phyloP scores from a whole-genome alignment of 2,888 invertebrate genomes.

The Drosophila vallismaia region DNA sequence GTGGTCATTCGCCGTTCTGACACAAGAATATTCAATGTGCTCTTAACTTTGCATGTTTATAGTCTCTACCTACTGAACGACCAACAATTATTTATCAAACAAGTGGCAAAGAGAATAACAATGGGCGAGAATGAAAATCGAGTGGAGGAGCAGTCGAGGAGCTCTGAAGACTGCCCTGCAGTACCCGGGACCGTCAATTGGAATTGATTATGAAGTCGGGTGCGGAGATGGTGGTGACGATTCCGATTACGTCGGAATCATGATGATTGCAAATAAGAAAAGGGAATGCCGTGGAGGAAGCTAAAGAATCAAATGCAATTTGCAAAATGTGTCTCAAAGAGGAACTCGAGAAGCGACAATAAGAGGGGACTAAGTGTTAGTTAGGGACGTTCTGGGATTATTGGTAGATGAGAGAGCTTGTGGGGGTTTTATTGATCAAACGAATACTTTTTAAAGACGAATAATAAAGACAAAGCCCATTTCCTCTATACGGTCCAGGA shows the following conservation, averaged over 20 bases:
- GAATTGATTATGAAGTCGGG: constrained; percentile 52
- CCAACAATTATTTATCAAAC: constrained; percentile 70
- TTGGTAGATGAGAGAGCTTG: constrained; percentile 1
- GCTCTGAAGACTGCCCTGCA: neutral
- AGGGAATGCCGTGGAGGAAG: constrained; percentile 13
- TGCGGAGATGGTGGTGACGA: constrained; percentile 43
- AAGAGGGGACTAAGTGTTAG: constrained; percentile 9
- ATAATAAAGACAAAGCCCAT: no score
- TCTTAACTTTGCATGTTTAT: constrained; percentile 62
- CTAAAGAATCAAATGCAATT: constrained; percentile 26
- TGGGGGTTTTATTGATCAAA: constrained; percentile 3
- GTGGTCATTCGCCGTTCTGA: constrained; percentile 56
- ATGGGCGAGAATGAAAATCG: constrained; percentile 8
- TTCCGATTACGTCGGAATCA: constrained; percentile 27
- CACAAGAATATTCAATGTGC: constrained; percentile 46
- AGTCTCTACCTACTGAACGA: constrained; percentile 57
- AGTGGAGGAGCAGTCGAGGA: neutral
- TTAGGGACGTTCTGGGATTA: constrained; percentile 1
- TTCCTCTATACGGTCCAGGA: no score
- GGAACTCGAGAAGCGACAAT: constrained; percentile 14
- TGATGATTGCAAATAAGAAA: constrained; percentile 51
- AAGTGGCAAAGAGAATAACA: constrained; percentile 42
- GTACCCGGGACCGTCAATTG: constrained; percentile 1
- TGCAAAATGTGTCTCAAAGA: constrained; percentile 24
- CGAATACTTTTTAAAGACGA: neutral